Evolutionary conservation across 2,113 vertebrate genomes (phyloP).

Genomic region (Reinhardtius hippoglossoides): DNA sequence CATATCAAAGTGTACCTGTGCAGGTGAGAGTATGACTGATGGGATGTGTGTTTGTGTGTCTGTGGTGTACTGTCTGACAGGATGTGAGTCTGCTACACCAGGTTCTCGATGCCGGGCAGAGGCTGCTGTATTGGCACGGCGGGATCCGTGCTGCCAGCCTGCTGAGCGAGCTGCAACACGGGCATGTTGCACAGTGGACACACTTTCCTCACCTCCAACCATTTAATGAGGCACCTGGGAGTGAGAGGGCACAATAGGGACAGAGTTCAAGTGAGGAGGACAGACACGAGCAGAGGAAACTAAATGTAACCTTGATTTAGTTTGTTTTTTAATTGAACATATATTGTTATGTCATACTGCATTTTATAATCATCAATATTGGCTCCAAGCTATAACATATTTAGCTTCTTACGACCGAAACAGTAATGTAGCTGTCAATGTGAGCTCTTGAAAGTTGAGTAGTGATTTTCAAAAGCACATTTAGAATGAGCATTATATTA

Average conservation of each 20-base stretch:
- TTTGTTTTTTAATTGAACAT: too few species aligned
- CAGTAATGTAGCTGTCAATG: too few species aligned
- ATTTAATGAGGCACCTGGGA: constrained; percentile 99
- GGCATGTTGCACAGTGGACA: constrained; percentile 99
- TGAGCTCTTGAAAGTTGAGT: neutral
- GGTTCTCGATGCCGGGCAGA: constrained; percentile 91
- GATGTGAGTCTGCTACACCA: constrained; percentile 84
- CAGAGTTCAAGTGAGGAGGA: neutral
- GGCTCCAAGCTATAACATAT: too few species aligned
- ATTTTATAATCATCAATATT: too few species aligned
- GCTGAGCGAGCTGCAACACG: constrained; percentile 93
- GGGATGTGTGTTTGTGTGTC: constrained; percentile 28
- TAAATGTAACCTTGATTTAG: too few species aligned
- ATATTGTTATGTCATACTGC: neutral
- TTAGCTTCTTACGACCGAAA: neutral
- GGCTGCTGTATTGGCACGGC: constrained; percentile 86
- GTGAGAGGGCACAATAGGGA: neutral
- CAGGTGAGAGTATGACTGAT: constrained; percentile 53
- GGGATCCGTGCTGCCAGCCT: constrained; percentile 87
- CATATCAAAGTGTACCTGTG: constrained; percentile 69
- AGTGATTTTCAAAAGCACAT: too few species aligned
- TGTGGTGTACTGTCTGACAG: constrained; percentile 30
- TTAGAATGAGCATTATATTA: neutral
- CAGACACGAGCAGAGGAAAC: too few species aligned
- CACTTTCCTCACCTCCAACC: constrained; percentile 98